Percentiles rank a stretch among this genome's conserved stretches.
Conservation (phyloP, 2,113 vertebrate species). For the Actinemys pallida region DNA sequence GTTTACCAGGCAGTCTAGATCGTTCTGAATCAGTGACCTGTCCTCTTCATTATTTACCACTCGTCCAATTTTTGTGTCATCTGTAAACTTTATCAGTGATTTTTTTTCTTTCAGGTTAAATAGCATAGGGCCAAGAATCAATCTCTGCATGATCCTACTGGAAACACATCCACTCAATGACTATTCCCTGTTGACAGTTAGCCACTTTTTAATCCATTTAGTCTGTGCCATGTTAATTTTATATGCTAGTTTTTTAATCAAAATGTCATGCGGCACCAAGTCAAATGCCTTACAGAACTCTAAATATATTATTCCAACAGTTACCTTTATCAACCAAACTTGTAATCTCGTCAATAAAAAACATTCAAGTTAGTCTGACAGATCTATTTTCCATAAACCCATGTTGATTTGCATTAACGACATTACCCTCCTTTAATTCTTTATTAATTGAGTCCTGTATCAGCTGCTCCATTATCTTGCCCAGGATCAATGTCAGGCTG, state of each 20-base stretch:
- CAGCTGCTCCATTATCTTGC: not conserved
- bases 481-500: not conserved
- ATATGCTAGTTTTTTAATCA: not conserved
- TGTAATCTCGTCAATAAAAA: not conserved
- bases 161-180: not conserved
- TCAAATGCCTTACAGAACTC: not conserved
- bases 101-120: not conserved
- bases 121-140: not conserved
- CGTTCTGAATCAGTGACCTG: not conserved
- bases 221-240: not conserved
- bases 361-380: not conserved
- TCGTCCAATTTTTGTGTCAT: not conserved
- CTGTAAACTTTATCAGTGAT: not conserved
- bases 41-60: not conserved
- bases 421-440: not conserved
- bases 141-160: not conserved
- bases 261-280: not conserved
- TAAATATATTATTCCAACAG: not conserved
- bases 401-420: not conserved
- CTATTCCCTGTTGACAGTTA: not conserved
- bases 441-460: not conserved
- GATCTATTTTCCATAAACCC: not conserved
- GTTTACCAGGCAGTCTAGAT: not conserved
- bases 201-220: not conserved
- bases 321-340: not conserved